These are phyloP conservation scores for Coptotermes formosanus DNA, from an alignment of 1,140 invertebrate species.

Conservation along the genomic window DNA sequence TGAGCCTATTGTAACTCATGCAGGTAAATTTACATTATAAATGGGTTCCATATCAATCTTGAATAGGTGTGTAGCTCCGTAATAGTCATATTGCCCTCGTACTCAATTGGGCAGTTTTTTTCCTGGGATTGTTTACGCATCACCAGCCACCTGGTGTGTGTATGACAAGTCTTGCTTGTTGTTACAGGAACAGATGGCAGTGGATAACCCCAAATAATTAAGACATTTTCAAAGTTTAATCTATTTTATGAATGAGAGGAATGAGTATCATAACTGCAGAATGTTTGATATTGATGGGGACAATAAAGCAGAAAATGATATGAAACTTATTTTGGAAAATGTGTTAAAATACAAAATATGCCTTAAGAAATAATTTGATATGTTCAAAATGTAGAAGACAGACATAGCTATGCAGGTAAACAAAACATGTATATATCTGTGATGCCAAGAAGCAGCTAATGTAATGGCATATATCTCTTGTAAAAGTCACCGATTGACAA, in stretches of 20 bases:
- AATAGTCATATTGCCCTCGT: not conserved
- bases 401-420: no score
- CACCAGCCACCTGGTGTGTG: not conserved
- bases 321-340: not conserved
- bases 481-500: not conserved
- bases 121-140: not conserved
- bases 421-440: no score
- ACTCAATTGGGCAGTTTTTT: not conserved
- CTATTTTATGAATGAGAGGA: no score
- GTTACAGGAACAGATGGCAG: not conserved
- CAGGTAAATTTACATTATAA: not conserved
- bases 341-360: not conserved
- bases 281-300: not conserved
- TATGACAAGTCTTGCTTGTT: not conserved
- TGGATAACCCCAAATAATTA: not conserved
- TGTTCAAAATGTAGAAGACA: not conserved
- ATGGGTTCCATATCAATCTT: not conserved
- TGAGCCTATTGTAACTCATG: not conserved
- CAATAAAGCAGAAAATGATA: not conserved
- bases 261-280: no score
- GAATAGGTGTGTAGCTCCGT: not conserved
- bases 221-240: not conserved
- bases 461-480: no score
- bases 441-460: no score
- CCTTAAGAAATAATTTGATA: not conserved